phyloP scores from a whole-genome alignment of 2,113 vertebrate species.

The Ornithorhynchus anatinus region DNA sequence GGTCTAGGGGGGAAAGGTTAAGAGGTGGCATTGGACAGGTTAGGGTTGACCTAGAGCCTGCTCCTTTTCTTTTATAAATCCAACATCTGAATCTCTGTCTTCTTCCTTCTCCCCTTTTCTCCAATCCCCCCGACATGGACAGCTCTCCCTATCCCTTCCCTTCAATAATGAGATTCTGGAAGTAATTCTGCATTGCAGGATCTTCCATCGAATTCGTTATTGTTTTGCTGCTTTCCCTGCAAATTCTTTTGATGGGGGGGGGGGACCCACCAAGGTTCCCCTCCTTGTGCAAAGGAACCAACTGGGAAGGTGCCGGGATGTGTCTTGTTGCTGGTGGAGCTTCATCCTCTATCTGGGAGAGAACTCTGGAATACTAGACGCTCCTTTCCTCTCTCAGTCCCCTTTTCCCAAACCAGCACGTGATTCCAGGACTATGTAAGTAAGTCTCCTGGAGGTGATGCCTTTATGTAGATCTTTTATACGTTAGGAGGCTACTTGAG shows the following conservation, averaged over 20 bases:
- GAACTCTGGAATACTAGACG: neutral
- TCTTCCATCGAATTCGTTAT: neutral
- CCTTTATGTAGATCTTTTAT: neutral
- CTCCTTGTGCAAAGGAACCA: constrained; percentile 6
- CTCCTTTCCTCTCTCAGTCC: neutral
- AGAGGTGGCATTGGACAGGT: too few species aligned
- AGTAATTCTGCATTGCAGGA: constrained; percentile 65
- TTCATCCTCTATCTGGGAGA: neutral
- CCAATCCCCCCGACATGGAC: constrained; percentile 15
- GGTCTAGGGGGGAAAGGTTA: too few species aligned
- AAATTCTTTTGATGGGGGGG: neutral
- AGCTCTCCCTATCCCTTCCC: neutral
- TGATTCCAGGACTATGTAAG: neutral
- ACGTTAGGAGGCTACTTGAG: neutral
- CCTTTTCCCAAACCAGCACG: neutral
- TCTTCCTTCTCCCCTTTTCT: neutral
- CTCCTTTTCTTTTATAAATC: too few species aligned
- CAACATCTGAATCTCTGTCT: too few species aligned
- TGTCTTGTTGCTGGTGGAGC: neutral
- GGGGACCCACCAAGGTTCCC: neutral
- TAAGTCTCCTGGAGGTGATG: neutral
- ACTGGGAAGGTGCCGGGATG: constrained; percentile 6
- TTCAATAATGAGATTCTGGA: constrained; percentile 23
- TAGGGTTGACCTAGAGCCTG: too few species aligned
- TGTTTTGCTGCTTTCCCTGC: constrained; percentile 14